A percentile compares a stretch with the other conserved stretches of the same genome.
Evolutionary conservation across 1,140 invertebrate species (phyloP).

Genomic region (Stegodyphus mimosarum): DNA sequence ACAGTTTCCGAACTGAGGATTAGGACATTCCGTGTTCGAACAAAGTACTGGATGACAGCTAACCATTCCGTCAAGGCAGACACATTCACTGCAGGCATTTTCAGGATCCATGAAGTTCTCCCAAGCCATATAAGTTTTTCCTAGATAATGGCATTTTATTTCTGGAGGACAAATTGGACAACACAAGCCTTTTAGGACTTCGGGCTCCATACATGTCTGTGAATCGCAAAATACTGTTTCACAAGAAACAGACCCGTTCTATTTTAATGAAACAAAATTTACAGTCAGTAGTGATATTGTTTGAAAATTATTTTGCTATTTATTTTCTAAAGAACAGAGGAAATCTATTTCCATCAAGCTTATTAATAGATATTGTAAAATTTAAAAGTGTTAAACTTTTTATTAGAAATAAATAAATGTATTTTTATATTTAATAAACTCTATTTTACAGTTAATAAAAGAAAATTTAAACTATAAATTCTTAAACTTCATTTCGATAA

Average conservation of each 20-base stretch:
- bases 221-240: conserved; percentile 43
- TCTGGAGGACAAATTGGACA: conserved; percentile 46
- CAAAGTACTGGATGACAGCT: conserved; percentile 50
- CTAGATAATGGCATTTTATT: conserved; percentile 16
- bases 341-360: no score
- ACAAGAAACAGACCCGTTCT: conserved; percentile 47
- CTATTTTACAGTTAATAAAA: no score
- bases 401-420: no score
- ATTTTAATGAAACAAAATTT: not conserved
- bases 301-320: no score
- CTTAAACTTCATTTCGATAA: no score
- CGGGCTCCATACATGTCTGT: conserved; percentile 32
- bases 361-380: no score
- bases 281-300: no score
- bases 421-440: no score
- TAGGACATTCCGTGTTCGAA: conserved; percentile 25
- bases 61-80: conserved; percentile 46
- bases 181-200: conserved; percentile 21
- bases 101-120: conserved; percentile 48
- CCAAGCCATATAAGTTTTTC: conserved; percentile 31
- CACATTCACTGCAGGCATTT: conserved; percentile 50
- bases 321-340: no score
- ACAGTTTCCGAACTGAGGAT: conserved; percentile 47
- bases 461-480: no score
- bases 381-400: no score